Percentiles rank a stretch among this genome's conserved stretches.
phyloP scores from a whole-genome alignment of 2,797 vertebrate species.

The Diceros bicornis region DNA sequence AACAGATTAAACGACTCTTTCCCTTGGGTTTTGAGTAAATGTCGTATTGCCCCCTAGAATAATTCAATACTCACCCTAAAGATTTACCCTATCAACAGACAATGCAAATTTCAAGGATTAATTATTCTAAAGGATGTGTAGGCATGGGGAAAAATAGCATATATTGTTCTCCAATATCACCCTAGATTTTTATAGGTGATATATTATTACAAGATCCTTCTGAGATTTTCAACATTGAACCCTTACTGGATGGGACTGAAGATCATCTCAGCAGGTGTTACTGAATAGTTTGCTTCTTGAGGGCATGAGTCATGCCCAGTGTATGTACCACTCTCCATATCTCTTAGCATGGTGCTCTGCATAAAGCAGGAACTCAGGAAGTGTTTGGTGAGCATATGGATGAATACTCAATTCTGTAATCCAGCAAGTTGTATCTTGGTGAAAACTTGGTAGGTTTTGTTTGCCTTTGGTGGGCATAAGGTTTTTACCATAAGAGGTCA shows the following conservation, averaged over 20 bases:
- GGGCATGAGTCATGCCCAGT: rapidly evolving
- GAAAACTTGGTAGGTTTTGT: neutral
- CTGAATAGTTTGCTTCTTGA: neutral
- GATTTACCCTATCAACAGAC: neutral
- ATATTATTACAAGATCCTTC: neutral
- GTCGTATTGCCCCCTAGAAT: neutral
- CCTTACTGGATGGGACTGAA: neutral
- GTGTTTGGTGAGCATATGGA: neutral
- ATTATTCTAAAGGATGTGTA: neutral
- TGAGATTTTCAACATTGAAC: neutral
- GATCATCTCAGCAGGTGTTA: neutral
- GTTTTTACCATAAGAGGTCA: neutral
- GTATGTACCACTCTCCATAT: rapidly evolving
- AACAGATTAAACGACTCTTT: neutral
- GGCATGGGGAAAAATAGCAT: neutral
- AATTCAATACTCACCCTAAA: neutral
- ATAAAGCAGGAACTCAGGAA: neutral
- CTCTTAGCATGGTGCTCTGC: neutral
- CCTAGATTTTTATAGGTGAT: neutral
- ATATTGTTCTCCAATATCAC: neutral
- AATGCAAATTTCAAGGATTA: neutral
- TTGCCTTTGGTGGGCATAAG: neutral
- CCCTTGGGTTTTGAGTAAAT: neutral
- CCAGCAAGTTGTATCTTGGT: neutral
- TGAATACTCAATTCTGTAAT: neutral